Base-by-base conservation (phyloP, 2,113 vertebrate species). In the Nothoprocta perdicaria region DNA sequence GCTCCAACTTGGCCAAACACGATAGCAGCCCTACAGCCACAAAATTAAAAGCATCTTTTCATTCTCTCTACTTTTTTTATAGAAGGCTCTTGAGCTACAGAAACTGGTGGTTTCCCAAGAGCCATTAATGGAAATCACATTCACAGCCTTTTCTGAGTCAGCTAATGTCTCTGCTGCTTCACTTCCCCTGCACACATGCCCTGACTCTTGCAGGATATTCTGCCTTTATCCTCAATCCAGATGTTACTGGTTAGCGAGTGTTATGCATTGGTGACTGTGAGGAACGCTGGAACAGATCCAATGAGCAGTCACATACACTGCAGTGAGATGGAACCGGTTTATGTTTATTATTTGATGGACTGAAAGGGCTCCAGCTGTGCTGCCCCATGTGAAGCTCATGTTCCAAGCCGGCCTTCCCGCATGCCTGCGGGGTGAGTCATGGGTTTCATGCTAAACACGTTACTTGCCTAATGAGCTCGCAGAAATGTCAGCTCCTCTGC, bases 191-290 rank as follows among this genome's bases (percentile, higher is more conserved):
- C 89, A 89, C 60, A 71, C 38, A 46, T 58, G 71, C 62, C 50
- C 38, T 60, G 62, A 66, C 27, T 80, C 74, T 63, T 60, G 35
- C 81, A 91, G 67, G 84, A 83, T 71, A 55, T 82, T 92, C 55
- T 75, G 76, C 67, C 83, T 93, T 87, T 62, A 83, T 90, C 76
- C 80, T 69, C 79, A 46, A 12, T 75, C 92, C 96, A 96, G 93
- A 82, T 93, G 92, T 88, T 94, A 65, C 22, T 89, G 68, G 78
- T 93, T 92, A 95, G 86, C 50, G 53, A 81, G 62, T 43, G 41
- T 77, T 86, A 38, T 1, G 15, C 76, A 58, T 76, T 58, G 78
- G 35, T 60, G 71, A 82, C 63, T 74, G 41, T 60, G 52, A 89
- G 60, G 85, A 89, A 93, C 12, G 24, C 83, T 88, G 92, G 78